Evolutionary conservation across 1,140 invertebrate species (phyloP).

Genomic region (Dendrolimus punctatus): DNA sequence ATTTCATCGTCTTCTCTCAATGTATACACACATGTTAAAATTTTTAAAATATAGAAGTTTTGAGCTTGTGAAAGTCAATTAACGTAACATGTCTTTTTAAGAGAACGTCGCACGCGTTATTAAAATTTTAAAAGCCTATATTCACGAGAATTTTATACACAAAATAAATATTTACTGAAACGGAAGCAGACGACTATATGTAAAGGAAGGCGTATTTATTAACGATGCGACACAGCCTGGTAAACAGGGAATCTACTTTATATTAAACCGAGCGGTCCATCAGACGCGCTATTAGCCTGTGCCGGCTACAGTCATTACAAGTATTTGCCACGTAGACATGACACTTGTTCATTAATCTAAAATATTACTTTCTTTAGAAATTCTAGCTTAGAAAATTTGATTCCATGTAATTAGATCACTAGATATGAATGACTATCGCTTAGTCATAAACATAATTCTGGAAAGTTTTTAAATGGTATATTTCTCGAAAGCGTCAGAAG

Average conservation of each 20-base stretch:
- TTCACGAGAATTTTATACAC: slow-evolving; percentile 21
- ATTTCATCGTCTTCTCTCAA: too few relatives aligned
- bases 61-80: too few relatives aligned
- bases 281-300: slow-evolving; percentile 39
- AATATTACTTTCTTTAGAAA: background rate
- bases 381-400: background rate
- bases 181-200: slow-evolving; percentile 24
- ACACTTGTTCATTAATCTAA: slow-evolving; percentile 7
- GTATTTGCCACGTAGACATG: slow-evolving; percentile 16
- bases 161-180: slow-evolving; percentile 44
- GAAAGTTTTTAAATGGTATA: too few relatives aligned
- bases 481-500: too few relatives aligned
- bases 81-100: too few relatives aligned
- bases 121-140: too few relatives aligned
- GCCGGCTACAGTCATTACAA: slow-evolving; percentile 15
- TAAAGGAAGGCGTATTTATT: slow-evolving; percentile 52
- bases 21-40: too few relatives aligned
- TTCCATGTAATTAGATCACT: too few relatives aligned
- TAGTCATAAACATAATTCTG: too few relatives aligned
- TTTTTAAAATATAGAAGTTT: too few relatives aligned
- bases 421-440: too few relatives aligned
- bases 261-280: slow-evolving; percentile 54
- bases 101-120: too few relatives aligned
- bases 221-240: slow-evolving; percentile 43
- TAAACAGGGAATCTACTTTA: slow-evolving; percentile 50